These are phyloP conservation scores for Aphelenchoides fujianensis DNA, from an alignment of 1,140 invertebrate species.

Conservation along the genomic window DNA sequence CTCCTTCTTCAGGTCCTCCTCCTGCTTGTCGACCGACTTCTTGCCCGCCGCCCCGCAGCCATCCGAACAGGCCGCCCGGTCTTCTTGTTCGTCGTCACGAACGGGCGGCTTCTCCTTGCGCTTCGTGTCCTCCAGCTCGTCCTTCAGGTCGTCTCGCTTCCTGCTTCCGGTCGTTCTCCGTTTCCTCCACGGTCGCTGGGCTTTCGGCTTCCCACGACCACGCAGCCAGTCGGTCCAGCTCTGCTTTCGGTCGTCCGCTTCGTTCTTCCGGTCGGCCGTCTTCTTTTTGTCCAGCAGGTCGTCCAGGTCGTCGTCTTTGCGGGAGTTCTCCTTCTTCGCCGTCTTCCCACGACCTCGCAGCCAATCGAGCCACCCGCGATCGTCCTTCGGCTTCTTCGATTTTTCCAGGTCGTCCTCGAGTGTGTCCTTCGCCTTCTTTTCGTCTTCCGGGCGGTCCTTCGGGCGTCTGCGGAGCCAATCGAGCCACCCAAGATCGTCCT, in stretches of 20 bases:
- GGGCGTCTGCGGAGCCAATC: neutral
- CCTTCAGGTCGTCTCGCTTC: neutral
- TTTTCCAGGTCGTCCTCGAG: too few species aligned
- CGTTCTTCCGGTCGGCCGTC: neutral
- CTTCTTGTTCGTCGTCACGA: neutral
- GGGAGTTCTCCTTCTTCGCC: neutral
- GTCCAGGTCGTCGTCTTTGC: neutral
- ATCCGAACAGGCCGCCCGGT: too few species aligned
- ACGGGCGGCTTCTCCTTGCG: neutral
- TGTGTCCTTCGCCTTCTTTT: neutral
- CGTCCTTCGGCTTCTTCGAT: neutral
- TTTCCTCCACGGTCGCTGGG: neutral
- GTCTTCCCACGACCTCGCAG: neutral
- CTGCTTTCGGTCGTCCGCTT: neutral
- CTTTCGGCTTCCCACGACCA: neutral
- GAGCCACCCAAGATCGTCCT: neutral
- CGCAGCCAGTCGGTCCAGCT: neutral
- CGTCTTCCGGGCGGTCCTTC: neutral
- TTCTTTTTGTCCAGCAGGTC: constrained; percentile 2
- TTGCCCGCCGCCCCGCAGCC: too few species aligned
- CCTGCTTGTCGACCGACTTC: too few species aligned
- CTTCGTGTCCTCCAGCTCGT: neutral
- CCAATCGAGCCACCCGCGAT: neutral
- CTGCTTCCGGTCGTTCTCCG: neutral
- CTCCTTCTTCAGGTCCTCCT: too few species aligned